Conservation (phyloP, 2,797 vertebrate species). For the Anomalospiza imberbis region DNA sequence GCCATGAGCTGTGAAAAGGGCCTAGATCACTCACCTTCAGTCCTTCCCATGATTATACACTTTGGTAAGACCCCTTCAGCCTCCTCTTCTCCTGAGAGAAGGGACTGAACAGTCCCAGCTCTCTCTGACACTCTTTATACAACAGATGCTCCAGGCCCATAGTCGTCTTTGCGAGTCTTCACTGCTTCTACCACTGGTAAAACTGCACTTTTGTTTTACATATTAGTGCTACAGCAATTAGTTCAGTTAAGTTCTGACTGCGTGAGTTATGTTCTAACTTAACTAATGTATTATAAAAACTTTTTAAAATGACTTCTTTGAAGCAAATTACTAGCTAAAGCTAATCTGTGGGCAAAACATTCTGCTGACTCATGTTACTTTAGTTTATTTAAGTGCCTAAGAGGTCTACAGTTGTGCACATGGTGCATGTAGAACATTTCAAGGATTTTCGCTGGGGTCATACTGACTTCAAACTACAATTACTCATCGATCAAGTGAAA, state of each 20-base stretch:
- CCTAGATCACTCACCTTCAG: background rate
- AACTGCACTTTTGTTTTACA: background rate
- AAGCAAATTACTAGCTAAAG: background rate
- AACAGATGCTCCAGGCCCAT: background rate
- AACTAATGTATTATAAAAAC: background rate
- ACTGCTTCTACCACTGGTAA: background rate
- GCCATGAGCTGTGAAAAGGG: background rate
- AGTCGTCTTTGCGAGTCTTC: background rate
- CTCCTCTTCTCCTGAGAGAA: background rate
- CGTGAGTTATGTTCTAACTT: background rate
- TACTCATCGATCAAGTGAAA: conserved; percentile 4
- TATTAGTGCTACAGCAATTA: background rate
- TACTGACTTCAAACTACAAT: background rate
- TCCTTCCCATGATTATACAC: background rate
- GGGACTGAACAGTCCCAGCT: background rate
- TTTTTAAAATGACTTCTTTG: background rate
- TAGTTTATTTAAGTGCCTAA: background rate
- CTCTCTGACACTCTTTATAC: background rate
- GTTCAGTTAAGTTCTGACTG: background rate
- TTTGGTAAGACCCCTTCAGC: background rate
- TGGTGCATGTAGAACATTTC: background rate
- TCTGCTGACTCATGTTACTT: background rate
- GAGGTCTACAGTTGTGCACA: background rate
- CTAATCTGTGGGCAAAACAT: background rate
- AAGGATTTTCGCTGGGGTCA: background rate